Evolutionary conservation across 35 echinoderm and acorn worm genomes (phyloP).

Genomic region (Apostichopus californicus): DNA sequence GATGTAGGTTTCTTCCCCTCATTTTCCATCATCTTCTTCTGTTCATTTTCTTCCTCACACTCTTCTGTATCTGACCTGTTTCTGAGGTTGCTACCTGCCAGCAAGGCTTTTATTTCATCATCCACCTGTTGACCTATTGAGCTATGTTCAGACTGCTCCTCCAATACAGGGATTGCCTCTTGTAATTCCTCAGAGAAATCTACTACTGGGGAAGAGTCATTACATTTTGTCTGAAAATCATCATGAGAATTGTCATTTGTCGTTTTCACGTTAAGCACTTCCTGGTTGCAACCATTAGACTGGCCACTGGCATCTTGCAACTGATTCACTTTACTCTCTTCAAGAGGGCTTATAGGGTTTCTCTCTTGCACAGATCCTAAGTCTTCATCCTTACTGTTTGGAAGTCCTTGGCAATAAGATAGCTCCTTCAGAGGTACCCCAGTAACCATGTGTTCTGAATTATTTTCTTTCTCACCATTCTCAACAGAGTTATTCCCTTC

Average conservation of each 20-base stretch:
- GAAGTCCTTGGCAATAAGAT: background rate
- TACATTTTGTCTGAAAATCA: background rate
- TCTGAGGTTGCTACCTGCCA: background rate
- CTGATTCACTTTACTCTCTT: background rate
- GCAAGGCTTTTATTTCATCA: conserved; percentile 45
- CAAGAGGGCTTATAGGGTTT: background rate
- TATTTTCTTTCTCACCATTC: background rate
- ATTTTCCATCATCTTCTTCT: background rate
- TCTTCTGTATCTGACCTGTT: background rate
- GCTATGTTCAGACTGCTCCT: background rate
- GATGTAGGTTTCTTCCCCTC: too few species aligned
- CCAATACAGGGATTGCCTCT: background rate
- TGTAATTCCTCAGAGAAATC: background rate
- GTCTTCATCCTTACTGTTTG: background rate
- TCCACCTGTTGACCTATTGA: conserved; percentile 25
- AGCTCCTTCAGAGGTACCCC: background rate
- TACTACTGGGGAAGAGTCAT: background rate
- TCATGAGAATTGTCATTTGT: background rate
- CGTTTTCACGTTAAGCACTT: background rate
- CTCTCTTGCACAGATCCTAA: background rate
- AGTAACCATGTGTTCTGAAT: conserved; percentile 11
- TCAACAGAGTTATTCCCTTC: too few species aligned
- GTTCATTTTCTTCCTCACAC: background rate
- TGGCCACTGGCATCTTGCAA: background rate
- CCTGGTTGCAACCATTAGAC: background rate